Conservation (phyloP, 2,888 invertebrate species). For the Cataglyphis altisquamis region DNA sequence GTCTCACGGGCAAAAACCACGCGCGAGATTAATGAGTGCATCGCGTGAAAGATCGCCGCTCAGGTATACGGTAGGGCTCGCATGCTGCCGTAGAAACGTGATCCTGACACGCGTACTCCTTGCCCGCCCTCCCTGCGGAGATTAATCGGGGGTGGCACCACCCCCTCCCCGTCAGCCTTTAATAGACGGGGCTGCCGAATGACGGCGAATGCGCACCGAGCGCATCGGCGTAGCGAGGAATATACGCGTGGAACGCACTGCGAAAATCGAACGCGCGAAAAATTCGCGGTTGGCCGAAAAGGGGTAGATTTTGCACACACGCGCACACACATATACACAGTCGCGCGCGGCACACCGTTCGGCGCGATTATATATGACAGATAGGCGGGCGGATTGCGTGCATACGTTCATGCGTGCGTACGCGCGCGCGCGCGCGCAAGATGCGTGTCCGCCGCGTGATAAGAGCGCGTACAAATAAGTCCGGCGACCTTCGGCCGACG, state of each 20-base stretch:
- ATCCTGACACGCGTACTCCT: constrained; percentile 22
- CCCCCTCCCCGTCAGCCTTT: not conserved
- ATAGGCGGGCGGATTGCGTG: not conserved
- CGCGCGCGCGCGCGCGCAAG: constrained; percentile 8
- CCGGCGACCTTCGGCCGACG: constrained; percentile 66
- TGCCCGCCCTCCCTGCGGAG: not conserved
- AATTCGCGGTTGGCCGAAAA: not conserved
- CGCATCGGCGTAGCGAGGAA: constrained; percentile 12
- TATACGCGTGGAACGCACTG: constrained; percentile 36
- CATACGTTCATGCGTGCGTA: not conserved
- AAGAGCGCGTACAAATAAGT: constrained; percentile 23
- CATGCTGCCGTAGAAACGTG: constrained; percentile 33
- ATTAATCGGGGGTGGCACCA: constrained; percentile 11
- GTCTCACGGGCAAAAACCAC: not conserved
- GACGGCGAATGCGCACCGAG: not conserved
- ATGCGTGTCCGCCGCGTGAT: constrained; percentile 42
- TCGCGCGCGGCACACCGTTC: not conserved
- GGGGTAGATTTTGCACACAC: not conserved
- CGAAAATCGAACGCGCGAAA: constrained; percentile 17
- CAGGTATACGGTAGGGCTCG: constrained; percentile 1
- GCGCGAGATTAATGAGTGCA: constrained; percentile 48
- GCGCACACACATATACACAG: not conserved
- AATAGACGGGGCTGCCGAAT: not conserved
- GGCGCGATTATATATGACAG: not conserved
- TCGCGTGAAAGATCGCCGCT: constrained; percentile 44